Percentiles rank a stretch among this genome's conserved stretches.
Evolutionary conservation across 2,113 vertebrate genomes (phyloP).

Genomic region (Dicaeum eximium): DNA sequence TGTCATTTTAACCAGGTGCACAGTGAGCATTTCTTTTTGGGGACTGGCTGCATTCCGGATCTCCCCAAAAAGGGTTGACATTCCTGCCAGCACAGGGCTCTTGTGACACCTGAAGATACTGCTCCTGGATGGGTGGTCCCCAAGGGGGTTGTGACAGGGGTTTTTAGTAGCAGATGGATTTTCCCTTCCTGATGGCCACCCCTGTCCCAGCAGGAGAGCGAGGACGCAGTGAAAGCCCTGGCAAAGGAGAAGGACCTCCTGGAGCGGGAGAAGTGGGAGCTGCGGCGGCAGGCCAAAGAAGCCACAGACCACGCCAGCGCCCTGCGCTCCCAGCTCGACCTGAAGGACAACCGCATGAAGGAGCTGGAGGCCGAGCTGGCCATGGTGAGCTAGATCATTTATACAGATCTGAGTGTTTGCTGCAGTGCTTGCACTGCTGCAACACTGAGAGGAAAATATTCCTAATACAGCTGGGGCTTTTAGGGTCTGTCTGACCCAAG

Average conservation of each 20-base stretch:
- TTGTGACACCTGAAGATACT: background rate
- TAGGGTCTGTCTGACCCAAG: no score
- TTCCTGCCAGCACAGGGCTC: background rate
- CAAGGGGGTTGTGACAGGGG: rapidly evolving
- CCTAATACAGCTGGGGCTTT: no score
- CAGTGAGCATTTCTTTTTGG: rapidly evolving
- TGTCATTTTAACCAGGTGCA: background rate
- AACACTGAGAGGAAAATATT: background rate
- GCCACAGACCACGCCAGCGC: constrained; percentile 90
- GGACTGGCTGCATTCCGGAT: rapidly evolving
- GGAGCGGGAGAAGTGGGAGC: constrained; percentile 98
- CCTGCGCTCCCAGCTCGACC: constrained; percentile 92
- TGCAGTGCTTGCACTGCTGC: rapidly evolving
- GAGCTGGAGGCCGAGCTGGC: constrained; percentile 97
- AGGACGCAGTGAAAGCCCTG: constrained; percentile 92
- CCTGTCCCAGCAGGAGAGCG: constrained; percentile 81
- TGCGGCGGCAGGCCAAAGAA: constrained; percentile 93
- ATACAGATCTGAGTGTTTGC: rapidly evolving
- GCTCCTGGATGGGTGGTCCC: rapidly evolving
- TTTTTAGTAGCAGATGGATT: rapidly evolving
- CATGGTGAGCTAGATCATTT: constrained; percentile 81
- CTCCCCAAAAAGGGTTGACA: background rate
- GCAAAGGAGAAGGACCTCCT: constrained; percentile 95
- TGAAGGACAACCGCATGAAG: constrained; percentile 98
- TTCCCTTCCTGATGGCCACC: background rate